These are phyloP conservation scores for Limnothrissa miodon DNA, from an alignment of 2,113 vertebrate genomes.

Conservation along the genomic window DNA sequence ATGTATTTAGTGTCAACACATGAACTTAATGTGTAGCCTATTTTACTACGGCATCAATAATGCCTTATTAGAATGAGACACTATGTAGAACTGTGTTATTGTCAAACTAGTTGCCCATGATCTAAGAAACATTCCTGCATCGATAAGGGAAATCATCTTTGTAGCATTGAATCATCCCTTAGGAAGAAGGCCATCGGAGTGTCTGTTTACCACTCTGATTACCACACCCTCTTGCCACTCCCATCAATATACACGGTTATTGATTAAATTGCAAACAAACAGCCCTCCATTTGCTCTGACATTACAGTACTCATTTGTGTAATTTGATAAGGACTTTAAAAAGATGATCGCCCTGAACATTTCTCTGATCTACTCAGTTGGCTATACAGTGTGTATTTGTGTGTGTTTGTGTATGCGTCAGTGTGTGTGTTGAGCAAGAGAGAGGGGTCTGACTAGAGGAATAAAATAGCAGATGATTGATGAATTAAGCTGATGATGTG, in stretches of 20 bases:
- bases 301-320: constrained; percentile 49
- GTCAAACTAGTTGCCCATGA: too few species aligned
- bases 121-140: too few species aligned
- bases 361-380: constrained; percentile 30
- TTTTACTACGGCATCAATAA: too few species aligned
- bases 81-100: too few species aligned
- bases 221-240: not conserved
- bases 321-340: constrained; percentile 45
- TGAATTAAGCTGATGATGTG: not conserved
- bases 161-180: too few species aligned
- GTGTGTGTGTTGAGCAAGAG: not conserved
- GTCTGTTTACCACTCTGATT: not conserved
- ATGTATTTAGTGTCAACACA: too few species aligned
- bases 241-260: not conserved
- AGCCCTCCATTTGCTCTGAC: not conserved
- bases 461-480: not conserved
- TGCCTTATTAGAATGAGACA: too few species aligned
- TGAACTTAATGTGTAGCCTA: too few species aligned
- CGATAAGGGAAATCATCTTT: too few species aligned
- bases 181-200: too few species aligned
- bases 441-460: not conserved
- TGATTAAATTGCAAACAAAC: not conserved
- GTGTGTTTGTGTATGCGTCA: not conserved
- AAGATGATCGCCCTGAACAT: constrained; percentile 25
- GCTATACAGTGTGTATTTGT: constrained; percentile 26